phyloP scores from a whole-genome alignment of 2,113 vertebrate genomes.

The Atlantisia rogersi region DNA sequence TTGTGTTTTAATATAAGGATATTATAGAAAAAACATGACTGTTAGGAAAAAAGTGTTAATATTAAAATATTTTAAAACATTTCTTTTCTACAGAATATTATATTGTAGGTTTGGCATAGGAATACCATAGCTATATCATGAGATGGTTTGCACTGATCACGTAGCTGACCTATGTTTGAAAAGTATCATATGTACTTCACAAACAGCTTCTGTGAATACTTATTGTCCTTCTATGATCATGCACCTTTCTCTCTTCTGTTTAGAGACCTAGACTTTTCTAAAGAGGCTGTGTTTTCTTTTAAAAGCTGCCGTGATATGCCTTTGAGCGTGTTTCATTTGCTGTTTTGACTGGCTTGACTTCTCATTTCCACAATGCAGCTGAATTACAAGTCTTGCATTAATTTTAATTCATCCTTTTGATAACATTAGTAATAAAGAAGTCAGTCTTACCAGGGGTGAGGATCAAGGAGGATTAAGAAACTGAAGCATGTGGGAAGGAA shows the following conservation, averaged over 20 bases:
- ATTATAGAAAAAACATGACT: background rate
- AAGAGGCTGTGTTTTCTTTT: constrained; percentile 36
- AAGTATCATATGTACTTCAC: background rate
- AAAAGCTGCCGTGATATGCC: constrained; percentile 15
- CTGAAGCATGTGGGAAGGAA: background rate
- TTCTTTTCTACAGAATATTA: background rate
- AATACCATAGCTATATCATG: background rate
- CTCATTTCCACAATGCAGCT: constrained; percentile 20
- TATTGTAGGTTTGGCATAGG: background rate
- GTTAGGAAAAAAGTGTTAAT: background rate
- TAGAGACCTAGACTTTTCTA: constrained; percentile 10
- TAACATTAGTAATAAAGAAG: constrained; percentile 28
- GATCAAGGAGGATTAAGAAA: constrained; percentile 36
- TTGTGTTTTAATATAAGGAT: background rate
- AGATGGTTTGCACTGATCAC: background rate
- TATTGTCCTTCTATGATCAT: background rate
- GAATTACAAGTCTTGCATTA: constrained; percentile 45
- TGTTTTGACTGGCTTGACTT: constrained; percentile 56
- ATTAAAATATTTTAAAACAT: background rate
- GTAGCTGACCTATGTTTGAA: background rate
- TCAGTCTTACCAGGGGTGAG: constrained; percentile 1
- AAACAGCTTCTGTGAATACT: background rate
- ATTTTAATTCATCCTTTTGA: constrained; percentile 42
- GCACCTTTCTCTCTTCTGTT: background rate
- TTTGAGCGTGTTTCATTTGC: constrained; percentile 47